Evolutionary conservation across 2,113 vertebrate species (phyloP).

Genomic region (Odobenus rosmarus): DNA sequence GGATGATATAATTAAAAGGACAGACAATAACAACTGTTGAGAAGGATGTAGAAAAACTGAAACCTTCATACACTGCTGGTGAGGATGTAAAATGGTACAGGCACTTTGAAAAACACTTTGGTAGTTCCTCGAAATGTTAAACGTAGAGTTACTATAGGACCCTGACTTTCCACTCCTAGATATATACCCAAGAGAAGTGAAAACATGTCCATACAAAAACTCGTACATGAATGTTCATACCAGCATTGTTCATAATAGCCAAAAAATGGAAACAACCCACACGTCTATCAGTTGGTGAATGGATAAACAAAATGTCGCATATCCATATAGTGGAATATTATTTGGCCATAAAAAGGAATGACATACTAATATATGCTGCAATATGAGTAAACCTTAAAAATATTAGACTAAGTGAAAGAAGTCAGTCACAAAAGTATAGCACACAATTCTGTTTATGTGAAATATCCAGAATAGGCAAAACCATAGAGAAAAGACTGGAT

Average conservation of each 20-base stretch:
- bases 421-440: not conserved
- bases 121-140: not conserved
- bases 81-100: not conserved
- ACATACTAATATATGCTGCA: not conserved
- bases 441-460: not conserved
- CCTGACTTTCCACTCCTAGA: not conserved
- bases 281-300: not conserved
- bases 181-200: not conserved
- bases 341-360: not conserved
- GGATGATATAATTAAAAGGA: not conserved
- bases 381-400: not conserved
- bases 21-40: not conserved
- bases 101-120: not conserved
- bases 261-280: not conserved
- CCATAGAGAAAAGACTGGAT: not conserved
- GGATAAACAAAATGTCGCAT: not conserved
- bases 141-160: not conserved
- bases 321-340: not conserved
- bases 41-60: not conserved
- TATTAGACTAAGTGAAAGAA: not conserved
- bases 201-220: not conserved
- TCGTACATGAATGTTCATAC: not conserved
- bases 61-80: not conserved
- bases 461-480: slow-evolving; percentile 16
- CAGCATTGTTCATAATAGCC: not conserved